These are phyloP conservation scores for Hydrochoerus hydrochaeris DNA, from an alignment of 2,113 vertebrate species.

Conservation along the genomic window DNA sequence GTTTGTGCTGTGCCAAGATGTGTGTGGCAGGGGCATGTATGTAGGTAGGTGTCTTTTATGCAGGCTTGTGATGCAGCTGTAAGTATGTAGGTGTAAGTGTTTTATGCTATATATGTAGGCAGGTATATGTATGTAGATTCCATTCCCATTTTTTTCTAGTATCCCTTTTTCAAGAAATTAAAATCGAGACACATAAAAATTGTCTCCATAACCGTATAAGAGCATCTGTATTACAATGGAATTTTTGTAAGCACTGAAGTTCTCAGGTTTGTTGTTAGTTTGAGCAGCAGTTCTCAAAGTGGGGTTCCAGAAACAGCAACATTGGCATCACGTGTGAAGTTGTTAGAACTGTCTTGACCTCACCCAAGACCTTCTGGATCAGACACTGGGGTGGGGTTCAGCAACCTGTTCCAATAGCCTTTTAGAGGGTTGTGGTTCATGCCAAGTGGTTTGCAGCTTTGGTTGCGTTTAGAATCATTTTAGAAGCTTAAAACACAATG, in stretches of 20 bases:
- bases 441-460: neutral
- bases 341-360: neutral
- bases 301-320: neutral
- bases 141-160: neutral
- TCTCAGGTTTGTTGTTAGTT: neutral
- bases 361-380: neutral
- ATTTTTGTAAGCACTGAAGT: neutral
- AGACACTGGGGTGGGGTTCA: neutral
- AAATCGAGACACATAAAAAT: neutral
- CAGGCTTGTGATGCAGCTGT: no score
- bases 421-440: no score
- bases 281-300: neutral
- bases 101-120: neutral
- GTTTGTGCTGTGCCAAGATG: neutral
- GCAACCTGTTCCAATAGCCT: neutral
- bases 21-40: neutral
- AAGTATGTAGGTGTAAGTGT: no score
- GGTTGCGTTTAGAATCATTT: neutral
- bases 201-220: neutral
- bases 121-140: neutral
- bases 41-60: no score
- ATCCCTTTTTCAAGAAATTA: slow-evolving; percentile 27
- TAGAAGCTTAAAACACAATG: neutral
- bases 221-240: neutral
- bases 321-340: neutral